A percentile compares a stretch with the other conserved stretches of the same genome.
Evolutionary conservation across 2,113 vertebrate genomes (phyloP).

Genomic region (Boleophthalmus pectinirostris): DNA sequence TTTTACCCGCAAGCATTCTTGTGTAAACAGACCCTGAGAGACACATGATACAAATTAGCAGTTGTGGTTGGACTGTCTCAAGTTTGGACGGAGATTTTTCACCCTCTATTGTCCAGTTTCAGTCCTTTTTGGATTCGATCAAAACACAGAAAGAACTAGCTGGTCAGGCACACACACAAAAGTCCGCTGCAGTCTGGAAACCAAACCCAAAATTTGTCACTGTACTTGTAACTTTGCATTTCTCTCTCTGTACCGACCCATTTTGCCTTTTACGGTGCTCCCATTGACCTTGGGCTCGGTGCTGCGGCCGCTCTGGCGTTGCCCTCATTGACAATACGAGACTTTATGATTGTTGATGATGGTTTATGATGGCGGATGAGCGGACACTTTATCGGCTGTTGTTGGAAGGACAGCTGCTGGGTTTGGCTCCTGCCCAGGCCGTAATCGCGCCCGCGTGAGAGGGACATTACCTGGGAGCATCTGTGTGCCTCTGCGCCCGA

Average conservation of each 20-base stretch:
- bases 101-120: too few relatives aligned
- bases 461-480: constrained; percentile 76
- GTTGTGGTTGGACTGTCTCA: too few relatives aligned
- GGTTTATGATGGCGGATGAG: constrained; percentile 74
- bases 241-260: background rate
- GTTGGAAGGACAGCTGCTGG: constrained; percentile 76
- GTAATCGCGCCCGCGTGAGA: constrained; percentile 63
- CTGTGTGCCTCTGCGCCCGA: constrained; percentile 52
- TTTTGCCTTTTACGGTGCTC: constrained; percentile 12
- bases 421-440: constrained; percentile 74
- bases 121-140: too few relatives aligned
- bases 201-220: background rate
- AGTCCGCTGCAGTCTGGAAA: background rate
- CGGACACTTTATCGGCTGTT: constrained; percentile 72
- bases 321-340: constrained; percentile 64
- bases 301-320: constrained; percentile 71
- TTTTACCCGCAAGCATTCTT: too few relatives aligned
- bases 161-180: too few relatives aligned
- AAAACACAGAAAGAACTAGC: too few relatives aligned
- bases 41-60: too few relatives aligned
- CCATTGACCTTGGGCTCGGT: constrained; percentile 65
- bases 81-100: too few relatives aligned
- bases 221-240: too few relatives aligned
- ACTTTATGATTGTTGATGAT: constrained; percentile 73
- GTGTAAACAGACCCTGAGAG: too few relatives aligned